A percentile compares a stretch with the other conserved stretches of the same genome.
These are phyloP conservation scores for Loripinus fragilis DNA, from an alignment of 2,888 invertebrate genomes.

Conservation along the genomic window DNA sequence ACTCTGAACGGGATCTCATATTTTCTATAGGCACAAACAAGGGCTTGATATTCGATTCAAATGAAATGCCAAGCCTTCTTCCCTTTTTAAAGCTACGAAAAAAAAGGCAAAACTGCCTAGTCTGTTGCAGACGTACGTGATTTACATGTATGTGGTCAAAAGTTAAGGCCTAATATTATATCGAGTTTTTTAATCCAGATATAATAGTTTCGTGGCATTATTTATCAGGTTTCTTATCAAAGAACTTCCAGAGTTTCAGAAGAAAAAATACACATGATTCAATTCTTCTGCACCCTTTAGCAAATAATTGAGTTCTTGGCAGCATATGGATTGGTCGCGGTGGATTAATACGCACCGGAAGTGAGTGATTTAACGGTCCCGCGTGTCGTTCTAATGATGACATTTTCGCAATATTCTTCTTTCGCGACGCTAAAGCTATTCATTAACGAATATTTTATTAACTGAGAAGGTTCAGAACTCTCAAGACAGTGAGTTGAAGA, in stretches of 20 bases:
- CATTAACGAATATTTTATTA: slow-evolving; percentile 21
- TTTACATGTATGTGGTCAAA: no score
- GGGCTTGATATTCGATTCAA: no score
- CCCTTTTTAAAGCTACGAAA: no score
- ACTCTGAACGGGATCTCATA: no score
- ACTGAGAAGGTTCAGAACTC: background rate
- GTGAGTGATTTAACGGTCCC: slow-evolving; percentile 54
- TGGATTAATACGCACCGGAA: slow-evolving; percentile 58
- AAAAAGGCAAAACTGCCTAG: no score
- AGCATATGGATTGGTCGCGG: slow-evolving; percentile 45
- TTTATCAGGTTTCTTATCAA: background rate
- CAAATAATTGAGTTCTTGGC: slow-evolving; percentile 17
- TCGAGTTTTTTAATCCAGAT: no score
- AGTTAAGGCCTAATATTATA: no score
- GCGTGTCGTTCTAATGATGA: slow-evolving; percentile 43
- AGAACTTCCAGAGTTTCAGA: background rate
- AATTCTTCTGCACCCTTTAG: slow-evolving; percentile 13
- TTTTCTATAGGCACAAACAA: no score
- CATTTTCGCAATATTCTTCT: slow-evolving; percentile 37
- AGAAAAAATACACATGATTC: background rate
- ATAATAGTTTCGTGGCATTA: slow-evolving; percentile 8
- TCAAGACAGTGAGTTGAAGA: slow-evolving; percentile 11
- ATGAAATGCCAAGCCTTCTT: no score
- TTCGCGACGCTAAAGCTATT: slow-evolving; percentile 22
- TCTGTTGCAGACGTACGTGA: no score